phyloP scores from a whole-genome alignment of 2,888 invertebrate species.

The Tupiocoris notatus region DNA sequence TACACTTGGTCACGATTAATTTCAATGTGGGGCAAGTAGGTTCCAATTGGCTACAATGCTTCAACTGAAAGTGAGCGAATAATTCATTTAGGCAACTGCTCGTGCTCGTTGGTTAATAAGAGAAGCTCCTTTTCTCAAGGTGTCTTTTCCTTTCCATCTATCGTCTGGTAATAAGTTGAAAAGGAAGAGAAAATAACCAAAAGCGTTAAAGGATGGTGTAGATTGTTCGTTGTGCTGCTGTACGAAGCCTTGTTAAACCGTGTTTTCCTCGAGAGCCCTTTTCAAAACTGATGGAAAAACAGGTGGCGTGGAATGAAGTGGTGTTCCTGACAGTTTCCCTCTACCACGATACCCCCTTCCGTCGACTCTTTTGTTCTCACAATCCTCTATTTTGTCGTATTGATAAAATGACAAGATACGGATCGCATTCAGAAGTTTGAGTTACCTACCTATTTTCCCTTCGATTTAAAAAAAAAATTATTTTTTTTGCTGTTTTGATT shows the following conservation, averaged over 20 bases:
- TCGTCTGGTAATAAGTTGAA: neutral
- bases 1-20: too few species aligned
- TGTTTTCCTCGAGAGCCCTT: neutral
- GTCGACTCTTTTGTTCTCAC: neutral
- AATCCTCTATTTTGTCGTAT: neutral
- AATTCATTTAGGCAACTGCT: neutral
- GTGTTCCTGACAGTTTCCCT: neutral
- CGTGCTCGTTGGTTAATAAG: neutral
- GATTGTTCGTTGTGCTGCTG: neutral
- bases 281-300: neutral
- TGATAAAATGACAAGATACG: neutral
- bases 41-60: neutral
- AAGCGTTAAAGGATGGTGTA: neutral
- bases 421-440: neutral
- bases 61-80: neutral
- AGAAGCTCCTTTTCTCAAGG: neutral
- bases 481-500: too few species aligned
- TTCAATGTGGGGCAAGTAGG: neutral
- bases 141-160: neutral
- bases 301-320: neutral
- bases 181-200: neutral
- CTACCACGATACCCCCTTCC: neutral
- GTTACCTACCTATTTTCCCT: neutral
- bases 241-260: neutral
- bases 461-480: too few species aligned